These are phyloP conservation scores for Temnothorax longispinosus DNA, from an alignment of 1,140 invertebrate species.

Conservation along the genomic window DNA sequence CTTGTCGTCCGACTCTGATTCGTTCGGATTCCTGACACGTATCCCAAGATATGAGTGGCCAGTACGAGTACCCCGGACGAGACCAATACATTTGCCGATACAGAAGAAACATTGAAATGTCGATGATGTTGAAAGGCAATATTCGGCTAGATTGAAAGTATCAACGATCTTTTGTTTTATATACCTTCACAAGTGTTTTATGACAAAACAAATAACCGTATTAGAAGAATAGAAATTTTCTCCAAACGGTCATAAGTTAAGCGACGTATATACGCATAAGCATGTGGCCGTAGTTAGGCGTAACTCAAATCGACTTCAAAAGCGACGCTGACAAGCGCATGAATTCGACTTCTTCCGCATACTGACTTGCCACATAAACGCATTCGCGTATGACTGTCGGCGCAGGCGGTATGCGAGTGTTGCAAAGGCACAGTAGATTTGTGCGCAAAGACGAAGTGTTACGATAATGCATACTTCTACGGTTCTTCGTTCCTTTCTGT, in stretches of 20 bases:
- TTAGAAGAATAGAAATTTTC: slow-evolving; percentile 23
- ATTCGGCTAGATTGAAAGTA: background rate
- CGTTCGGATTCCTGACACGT: slow-evolving; percentile 29
- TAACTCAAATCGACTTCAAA: slow-evolving; percentile 60
- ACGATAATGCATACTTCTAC: slow-evolving; percentile 37
- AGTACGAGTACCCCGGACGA: background rate
- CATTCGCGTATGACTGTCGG: slow-evolving; percentile 32
- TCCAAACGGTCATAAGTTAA: background rate
- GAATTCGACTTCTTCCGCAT: slow-evolving; percentile 68
- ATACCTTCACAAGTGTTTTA: background rate
- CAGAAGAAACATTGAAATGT: slow-evolving; percentile 22
- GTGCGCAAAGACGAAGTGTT: slow-evolving; percentile 43
- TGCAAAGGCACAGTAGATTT: slow-evolving; percentile 14
- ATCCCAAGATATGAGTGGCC: background rate
- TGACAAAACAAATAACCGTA: background rate
- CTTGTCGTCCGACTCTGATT: background rate
- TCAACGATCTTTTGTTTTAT: background rate
- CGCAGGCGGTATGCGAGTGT: slow-evolving; percentile 13
- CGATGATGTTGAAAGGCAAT: background rate
- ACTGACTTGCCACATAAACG: slow-evolving; percentile 47
- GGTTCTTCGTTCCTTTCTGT: background rate
- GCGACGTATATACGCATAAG: background rate
- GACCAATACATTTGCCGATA: background rate
- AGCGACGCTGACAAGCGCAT: slow-evolving; percentile 63
- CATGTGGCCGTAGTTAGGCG: slow-evolving; percentile 15